phyloP scores from a whole-genome alignment of 2,797 vertebrate genomes.

The Hafferia zeledoni region DNA sequence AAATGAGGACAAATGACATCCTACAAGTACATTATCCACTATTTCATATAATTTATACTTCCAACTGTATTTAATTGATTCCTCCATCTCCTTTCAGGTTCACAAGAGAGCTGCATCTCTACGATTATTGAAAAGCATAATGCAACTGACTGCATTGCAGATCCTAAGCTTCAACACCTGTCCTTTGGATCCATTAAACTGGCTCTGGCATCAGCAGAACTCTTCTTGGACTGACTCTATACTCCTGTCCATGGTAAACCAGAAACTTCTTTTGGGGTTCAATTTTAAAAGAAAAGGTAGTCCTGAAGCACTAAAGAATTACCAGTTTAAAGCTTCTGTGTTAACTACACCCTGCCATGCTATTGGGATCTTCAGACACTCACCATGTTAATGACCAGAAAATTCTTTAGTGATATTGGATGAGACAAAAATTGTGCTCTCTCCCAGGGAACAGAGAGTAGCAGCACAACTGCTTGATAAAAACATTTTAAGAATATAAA shows the following conservation, averaged over 20 bases:
- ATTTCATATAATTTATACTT: background rate
- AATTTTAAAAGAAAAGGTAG: background rate
- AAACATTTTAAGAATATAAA: background rate
- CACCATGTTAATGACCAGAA: background rate
- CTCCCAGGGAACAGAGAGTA: background rate
- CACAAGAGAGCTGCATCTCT: background rate
- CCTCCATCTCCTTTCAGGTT: background rate
- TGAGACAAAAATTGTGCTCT: background rate
- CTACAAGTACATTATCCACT: background rate
- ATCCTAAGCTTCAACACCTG: background rate
- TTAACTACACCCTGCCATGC: background rate
- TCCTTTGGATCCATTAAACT: background rate
- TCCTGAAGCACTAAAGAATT: background rate
- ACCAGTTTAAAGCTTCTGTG: background rate
- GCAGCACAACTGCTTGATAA: background rate
- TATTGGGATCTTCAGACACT: background rate
- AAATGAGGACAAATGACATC: background rate
- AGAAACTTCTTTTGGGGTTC: background rate
- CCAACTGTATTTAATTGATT: background rate
- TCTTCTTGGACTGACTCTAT: background rate
- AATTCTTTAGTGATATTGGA: background rate
- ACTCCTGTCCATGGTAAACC: rapidly evolving
- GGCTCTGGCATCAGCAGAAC: background rate
- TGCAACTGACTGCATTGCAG: background rate
- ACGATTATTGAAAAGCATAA: background rate